Conservation (phyloP, 2,888 invertebrate genomes). For the Poecilus cupreus region DNA sequence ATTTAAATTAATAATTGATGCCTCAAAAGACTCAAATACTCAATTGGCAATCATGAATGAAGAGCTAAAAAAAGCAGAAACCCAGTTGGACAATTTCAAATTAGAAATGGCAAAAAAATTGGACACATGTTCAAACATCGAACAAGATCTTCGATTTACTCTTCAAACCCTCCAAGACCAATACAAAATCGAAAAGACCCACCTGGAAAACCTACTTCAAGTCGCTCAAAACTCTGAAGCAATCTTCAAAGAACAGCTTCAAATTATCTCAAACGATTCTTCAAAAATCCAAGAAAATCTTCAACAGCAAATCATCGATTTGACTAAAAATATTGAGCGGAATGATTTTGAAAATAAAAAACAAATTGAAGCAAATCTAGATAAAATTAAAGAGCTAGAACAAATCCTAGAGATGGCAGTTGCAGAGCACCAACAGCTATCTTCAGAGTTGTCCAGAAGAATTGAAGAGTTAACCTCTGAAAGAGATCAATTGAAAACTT, state of each 20-base stretch:
- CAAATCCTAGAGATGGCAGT: slow-evolving; percentile 61
- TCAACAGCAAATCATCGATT: slow-evolving; percentile 41
- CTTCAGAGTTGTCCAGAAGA: slow-evolving; percentile 63
- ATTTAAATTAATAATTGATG: slow-evolving; percentile 60
- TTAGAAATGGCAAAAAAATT: slow-evolving; percentile 65
- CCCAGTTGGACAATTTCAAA: slow-evolving; percentile 63
- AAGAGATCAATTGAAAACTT: slow-evolving; percentile 63
- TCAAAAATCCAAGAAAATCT: slow-evolving; percentile 50
- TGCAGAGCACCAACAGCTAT: slow-evolving; percentile 73
- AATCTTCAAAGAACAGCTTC: slow-evolving; percentile 61
- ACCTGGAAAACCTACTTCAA: slow-evolving; percentile 62
- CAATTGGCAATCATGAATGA: slow-evolving; percentile 66
- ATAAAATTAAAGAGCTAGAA: slow-evolving; percentile 63
- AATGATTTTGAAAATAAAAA: slow-evolving; percentile 70
- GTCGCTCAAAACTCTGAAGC: slow-evolving; percentile 64
- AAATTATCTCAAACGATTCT: slow-evolving; percentile 47
- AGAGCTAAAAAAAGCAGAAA: slow-evolving; percentile 66
- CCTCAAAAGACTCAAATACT: slow-evolving; percentile 65
- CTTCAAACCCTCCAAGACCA: slow-evolving; percentile 64
- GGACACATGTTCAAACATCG: slow-evolving; percentile 64
- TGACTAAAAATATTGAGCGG: slow-evolving; percentile 72
- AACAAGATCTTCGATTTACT: slow-evolving; percentile 63
- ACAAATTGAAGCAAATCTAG: slow-evolving; percentile 71
- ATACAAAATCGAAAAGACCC: slow-evolving; percentile 61
- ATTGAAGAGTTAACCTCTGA: slow-evolving; percentile 61